Evolutionary conservation across 2,113 vertebrate species (phyloP).

Genomic region (Elaphurus davidianus): DNA sequence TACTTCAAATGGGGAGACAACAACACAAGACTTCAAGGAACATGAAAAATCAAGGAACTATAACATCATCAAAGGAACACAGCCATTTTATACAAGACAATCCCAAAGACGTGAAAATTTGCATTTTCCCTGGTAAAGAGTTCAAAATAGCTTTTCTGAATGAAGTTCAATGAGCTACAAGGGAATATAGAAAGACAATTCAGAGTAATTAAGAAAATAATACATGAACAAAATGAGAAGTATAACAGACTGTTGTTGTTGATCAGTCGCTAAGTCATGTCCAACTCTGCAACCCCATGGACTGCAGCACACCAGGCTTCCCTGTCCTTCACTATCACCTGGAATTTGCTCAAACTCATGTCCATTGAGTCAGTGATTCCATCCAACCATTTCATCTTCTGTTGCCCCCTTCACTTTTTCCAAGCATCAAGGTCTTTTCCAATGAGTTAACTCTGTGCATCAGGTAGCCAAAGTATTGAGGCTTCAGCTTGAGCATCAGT

Average conservation of each 20-base stretch:
- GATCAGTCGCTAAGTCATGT: neutral
- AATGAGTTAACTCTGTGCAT: neutral
- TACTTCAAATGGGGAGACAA: neutral
- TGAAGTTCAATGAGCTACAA: neutral
- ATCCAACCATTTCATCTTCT: neutral
- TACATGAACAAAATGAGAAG: neutral
- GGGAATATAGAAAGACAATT: neutral
- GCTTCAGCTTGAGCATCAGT: neutral
- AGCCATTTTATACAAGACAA: neutral
- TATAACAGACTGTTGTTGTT: neutral
- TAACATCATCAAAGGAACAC: neutral
- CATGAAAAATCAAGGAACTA: neutral
- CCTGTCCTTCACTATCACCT: neutral
- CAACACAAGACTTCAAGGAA: neutral
- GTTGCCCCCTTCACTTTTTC: neutral
- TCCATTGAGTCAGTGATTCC: neutral
- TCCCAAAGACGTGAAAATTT: neutral
- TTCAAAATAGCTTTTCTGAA: neutral
- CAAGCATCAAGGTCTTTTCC: neutral
- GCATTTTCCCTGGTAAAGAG: neutral
- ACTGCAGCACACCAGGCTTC: neutral
- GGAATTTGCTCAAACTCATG: neutral
- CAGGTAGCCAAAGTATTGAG: neutral
- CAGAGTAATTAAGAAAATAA: neutral
- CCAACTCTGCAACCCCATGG: neutral